Percentiles rank a stretch among this genome's conserved stretches.
Evolutionary conservation across 2,797 vertebrate genomes (phyloP).

Genomic region (Coranthus polyacanthus): DNA sequence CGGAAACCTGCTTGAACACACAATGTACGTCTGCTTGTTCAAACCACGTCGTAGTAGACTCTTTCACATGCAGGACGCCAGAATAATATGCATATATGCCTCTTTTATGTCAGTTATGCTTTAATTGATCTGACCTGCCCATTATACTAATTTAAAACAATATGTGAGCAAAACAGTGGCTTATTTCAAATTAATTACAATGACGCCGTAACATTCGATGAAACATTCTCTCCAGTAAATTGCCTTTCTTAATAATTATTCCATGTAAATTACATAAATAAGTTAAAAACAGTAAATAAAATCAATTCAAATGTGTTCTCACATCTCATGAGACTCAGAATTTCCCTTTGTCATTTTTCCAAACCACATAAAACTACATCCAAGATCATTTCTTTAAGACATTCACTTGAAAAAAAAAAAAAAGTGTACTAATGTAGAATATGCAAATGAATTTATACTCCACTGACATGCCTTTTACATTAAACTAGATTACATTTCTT

Average conservation of each 20-base stretch:
- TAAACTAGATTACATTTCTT: conserved; percentile 17
- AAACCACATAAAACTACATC: conserved; percentile 29
- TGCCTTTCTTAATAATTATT: conserved; percentile 1
- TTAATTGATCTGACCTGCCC: neutral
- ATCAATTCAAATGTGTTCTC: neutral
- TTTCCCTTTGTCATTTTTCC: conserved; percentile 5
- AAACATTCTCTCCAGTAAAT: neutral
- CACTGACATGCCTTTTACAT: conserved; percentile 33
- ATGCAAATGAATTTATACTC: conserved; percentile 18
- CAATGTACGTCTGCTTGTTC: neutral
- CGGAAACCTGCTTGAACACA: conserved; percentile 1
- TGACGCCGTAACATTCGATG: conserved; percentile 4
- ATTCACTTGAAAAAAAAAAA: conserved; percentile 16
- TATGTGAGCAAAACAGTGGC: conserved; percentile 5
- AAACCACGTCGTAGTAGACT: neutral
- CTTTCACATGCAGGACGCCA: neutral
- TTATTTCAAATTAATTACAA: conserved; percentile 15
- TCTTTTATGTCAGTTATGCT: neutral
- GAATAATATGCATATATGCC: neutral
- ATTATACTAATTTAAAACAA: conserved; percentile 6
- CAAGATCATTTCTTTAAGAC: conserved; percentile 7
- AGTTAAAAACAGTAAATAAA: conserved; percentile 4
- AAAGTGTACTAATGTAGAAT: neutral
- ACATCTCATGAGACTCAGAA: neutral
- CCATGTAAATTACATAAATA: neutral